Evolutionary conservation across 2,888 invertebrate species (phyloP), one percentile per base, ranked within the genome.

Genomic region (Steinernema scapterisci): DNA sequence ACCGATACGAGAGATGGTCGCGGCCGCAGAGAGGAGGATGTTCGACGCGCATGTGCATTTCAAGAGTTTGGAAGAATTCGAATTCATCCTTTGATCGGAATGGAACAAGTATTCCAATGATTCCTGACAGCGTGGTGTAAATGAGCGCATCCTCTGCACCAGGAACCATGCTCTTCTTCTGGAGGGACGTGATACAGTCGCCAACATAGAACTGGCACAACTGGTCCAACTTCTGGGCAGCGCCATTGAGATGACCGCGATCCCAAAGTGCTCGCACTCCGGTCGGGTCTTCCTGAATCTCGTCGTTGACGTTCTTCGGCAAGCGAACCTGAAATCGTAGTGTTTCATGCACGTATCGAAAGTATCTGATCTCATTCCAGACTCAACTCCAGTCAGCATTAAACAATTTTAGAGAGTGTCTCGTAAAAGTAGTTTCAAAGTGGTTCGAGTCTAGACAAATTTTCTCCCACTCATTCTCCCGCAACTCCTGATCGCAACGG

Each of bases 21-120:
- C 99, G 91, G 0, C 99, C 99, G 89, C 97, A 96, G 0, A 99
- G 89, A 0, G 99, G 97, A 0, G 95, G 92, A 89, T 96, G 93
- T 89, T 99, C 97, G 80, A 95, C 94, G 72, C 99, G 91, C 95
- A 99, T 95, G 88, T 99, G 97, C 97, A 99, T 99, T 89, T 99
- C 99, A 79, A 99, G 90, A 89, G 97, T 96, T 88, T 97, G 97
- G 90, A 99, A 99, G 89, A 99, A 97, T 88, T 99, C 99, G 84
- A 95, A 96, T 89, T 99, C 88, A 80, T 89, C 96, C 84, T 95
- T 92, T 21, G 95, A 94, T 0, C 95, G 95, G 87, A 97, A 96
- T 0, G 96, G 95, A 23, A 96, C 93, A 48, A 97, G 90, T 7
- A 95, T 95, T 0, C 96, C 96, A 0, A 97, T 93, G 0, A 94